Evolutionary conservation across 2,113 vertebrate species (phyloP).

Genomic region (Eretmochelys imbricata): DNA sequence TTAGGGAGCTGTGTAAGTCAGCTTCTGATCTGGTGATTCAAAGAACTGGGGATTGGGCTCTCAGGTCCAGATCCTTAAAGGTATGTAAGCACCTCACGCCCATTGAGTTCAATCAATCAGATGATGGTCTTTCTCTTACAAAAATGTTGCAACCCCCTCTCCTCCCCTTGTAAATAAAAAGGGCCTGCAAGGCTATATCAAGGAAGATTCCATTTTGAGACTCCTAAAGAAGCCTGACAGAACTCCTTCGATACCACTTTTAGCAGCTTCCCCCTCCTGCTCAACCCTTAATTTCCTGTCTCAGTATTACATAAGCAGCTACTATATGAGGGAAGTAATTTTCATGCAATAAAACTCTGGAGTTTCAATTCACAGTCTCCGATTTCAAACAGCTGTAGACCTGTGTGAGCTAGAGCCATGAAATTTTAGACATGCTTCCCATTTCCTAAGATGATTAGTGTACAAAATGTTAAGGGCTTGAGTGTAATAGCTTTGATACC

Average conservation of each 20-base stretch:
- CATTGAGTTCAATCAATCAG: background rate
- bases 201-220: background rate
- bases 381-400: background rate
- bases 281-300: background rate
- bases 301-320: background rate
- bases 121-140: background rate
- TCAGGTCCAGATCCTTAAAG: background rate
- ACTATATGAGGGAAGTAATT: background rate
- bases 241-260: background rate
- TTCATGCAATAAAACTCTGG: background rate
- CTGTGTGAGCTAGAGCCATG: background rate
- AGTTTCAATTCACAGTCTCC: background rate
- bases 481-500: background rate
- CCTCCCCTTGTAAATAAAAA: background rate
- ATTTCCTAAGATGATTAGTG: slow-evolving; percentile 11
- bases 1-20: background rate
- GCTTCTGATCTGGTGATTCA: background rate
- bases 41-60: background rate
- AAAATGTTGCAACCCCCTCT: background rate
- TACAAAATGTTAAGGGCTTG: background rate
- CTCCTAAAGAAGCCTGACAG: background rate
- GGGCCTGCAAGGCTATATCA: background rate
- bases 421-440: background rate
- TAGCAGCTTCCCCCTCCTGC: background rate
- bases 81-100: background rate